Conservation (phyloP, 2,113 vertebrate genomes). For the Ellobius talpinus region DNA sequence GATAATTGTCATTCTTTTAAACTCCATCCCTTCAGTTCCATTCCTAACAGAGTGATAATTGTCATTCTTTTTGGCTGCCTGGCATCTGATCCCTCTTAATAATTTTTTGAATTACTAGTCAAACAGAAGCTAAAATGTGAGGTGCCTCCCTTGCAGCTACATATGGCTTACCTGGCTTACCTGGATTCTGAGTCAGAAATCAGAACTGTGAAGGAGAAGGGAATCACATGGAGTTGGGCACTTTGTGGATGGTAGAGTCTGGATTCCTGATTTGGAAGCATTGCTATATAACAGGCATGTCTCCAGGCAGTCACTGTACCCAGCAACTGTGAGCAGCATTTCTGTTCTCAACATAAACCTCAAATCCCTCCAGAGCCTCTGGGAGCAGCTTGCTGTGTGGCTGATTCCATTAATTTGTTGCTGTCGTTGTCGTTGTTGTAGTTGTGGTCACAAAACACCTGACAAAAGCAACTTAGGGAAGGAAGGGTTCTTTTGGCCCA, state of each 20-base stretch:
- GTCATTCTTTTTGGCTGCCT: neutral
- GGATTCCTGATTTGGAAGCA: neutral
- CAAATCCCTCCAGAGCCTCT: neutral
- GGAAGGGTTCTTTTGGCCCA: neutral
- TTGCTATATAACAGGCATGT: neutral
- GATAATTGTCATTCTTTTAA: conserved; percentile 26
- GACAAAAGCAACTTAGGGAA: neutral
- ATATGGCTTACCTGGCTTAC: neutral
- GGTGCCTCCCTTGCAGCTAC: conserved; percentile 31
- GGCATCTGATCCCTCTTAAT: neutral
- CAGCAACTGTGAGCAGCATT: too few relatives aligned
- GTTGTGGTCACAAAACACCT: neutral
- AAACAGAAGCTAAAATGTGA: neutral
- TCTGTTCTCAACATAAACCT: neutral
- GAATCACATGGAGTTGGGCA: rapidly evolving
- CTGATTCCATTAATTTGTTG: neutral
- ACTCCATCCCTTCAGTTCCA: neutral
- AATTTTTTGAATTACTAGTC: neutral
- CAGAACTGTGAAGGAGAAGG: neutral
- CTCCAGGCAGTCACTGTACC: neutral
- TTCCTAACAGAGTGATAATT: neutral
- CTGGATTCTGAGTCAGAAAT: neutral
- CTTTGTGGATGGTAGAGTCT: neutral
- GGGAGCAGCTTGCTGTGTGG: too few relatives aligned
- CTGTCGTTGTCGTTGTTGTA: neutral